Percentiles rank a stretch among this genome's conserved stretches.
These are phyloP conservation scores for Acanthochromis polyacanthus DNA, from an alignment of 2,113 vertebrate species.

Conservation along the genomic window DNA sequence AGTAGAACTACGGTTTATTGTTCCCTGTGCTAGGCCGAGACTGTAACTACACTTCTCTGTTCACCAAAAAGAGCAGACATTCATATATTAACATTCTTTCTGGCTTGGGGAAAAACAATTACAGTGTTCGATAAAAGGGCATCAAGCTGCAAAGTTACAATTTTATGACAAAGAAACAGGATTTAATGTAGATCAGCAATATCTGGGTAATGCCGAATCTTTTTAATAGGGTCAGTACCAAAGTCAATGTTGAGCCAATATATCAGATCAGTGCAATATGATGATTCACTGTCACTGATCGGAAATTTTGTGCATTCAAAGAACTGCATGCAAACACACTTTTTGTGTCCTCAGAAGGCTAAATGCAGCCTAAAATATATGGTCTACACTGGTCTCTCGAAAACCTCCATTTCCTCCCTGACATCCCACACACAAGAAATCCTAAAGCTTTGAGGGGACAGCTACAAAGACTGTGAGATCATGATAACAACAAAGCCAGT, in stretches of 20 bases:
- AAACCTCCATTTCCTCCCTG: constrained; percentile 20
- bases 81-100: constrained; percentile 3
- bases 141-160: neutral
- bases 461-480: constrained; percentile 6
- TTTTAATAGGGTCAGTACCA: neutral
- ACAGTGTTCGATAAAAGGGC: neutral
- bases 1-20: neutral
- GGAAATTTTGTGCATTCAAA: neutral
- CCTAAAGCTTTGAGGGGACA: neutral
- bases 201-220: neutral
- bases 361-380: constrained; percentile 16
- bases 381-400: neutral
- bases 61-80: neutral
- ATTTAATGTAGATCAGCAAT: neutral
- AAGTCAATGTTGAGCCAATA: neutral
- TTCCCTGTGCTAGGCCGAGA: neutral
- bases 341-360: neutral
- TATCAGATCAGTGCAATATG: neutral
- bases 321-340: neutral
- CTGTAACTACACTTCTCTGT: neutral
- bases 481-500: neutral
- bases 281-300: neutral
- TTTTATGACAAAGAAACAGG: neutral
- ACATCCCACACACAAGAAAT: constrained; percentile 13
- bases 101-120: neutral